A percentile compares a stretch with the other conserved stretches of the same genome.
phyloP scores from a whole-genome alignment of 2,113 vertebrate genomes.

The Elanus axillaris region DNA sequence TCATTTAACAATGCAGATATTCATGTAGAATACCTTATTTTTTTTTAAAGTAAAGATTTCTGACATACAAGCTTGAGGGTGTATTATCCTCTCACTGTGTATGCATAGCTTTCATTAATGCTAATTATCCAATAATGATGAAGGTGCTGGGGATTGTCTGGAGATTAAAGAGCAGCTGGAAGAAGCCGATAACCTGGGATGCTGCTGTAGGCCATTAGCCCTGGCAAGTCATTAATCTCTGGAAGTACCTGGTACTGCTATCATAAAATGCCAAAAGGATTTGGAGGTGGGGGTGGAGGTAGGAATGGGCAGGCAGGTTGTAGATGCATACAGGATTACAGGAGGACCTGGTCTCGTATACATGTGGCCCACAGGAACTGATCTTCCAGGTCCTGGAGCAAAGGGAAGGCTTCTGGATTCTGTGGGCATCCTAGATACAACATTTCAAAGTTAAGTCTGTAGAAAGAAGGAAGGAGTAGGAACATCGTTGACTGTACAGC shows the following conservation, averaged over 20 bases:
- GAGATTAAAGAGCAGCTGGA: conserved; percentile 67
- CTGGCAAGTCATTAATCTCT: conserved; percentile 61
- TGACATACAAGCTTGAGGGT: not conserved
- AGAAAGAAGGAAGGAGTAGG: not conserved
- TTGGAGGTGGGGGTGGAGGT: not conserved
- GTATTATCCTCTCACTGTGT: conserved; percentile 6
- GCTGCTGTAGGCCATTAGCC: conserved; percentile 54
- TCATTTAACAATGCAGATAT: not conserved
- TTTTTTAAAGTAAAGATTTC: not conserved
- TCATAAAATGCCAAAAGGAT: conserved; percentile 46
- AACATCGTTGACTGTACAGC: not conserved
- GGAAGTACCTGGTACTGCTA: conserved; percentile 55
- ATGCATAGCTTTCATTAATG: conserved; percentile 34
- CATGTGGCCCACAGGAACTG: not conserved
- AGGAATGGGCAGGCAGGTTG: not conserved
- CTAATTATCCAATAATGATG: conserved; percentile 50
- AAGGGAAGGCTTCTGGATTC: not conserved
- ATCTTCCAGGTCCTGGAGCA: not conserved
- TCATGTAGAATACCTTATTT: not conserved
- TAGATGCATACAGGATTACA: not conserved
- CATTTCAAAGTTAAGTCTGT: not conserved
- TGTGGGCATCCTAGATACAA: not conserved
- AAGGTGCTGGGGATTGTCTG: conserved; percentile 49
- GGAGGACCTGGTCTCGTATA: not conserved
- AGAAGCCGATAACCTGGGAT: conserved; percentile 71